Conservation (phyloP, 2,113 vertebrate species). For the Clarias gariepinus region DNA sequence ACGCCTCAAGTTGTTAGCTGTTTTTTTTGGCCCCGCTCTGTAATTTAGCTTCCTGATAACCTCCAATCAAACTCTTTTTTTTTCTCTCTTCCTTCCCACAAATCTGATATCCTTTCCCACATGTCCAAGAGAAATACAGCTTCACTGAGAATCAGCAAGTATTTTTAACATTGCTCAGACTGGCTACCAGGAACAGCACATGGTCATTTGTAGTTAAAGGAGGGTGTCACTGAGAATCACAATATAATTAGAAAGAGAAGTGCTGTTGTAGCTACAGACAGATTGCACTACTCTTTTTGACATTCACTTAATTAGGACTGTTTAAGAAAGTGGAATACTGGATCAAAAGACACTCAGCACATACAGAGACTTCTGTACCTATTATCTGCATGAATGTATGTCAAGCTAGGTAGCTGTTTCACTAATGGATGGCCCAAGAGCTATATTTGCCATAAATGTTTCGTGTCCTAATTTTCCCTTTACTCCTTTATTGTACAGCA, state of each 20-base stretch:
- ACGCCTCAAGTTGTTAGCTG: background rate
- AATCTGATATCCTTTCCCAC: background rate
- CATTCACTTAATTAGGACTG: background rate
- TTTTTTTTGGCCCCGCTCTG: slow-evolving; percentile 32
- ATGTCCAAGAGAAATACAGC: background rate
- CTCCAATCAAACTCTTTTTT: slow-evolving; percentile 44
- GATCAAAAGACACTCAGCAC: background rate
- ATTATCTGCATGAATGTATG: background rate
- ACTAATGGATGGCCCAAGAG: slow-evolving; percentile 23
- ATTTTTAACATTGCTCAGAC: background rate
- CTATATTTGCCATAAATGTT: slow-evolving; percentile 24
- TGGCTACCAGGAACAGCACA: background rate
- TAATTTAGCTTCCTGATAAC: slow-evolving; percentile 25
- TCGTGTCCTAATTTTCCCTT: slow-evolving; percentile 3
- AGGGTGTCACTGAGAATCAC: background rate
- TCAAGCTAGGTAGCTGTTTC: background rate
- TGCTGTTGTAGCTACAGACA: slow-evolving; percentile 58
- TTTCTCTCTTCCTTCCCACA: background rate
- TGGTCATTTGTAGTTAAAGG: background rate
- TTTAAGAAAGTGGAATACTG: background rate
- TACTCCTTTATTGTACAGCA: slow-evolving; percentile 21
- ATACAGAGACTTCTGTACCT: slow-evolving; percentile 5
- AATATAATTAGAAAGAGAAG: slow-evolving; percentile 64
- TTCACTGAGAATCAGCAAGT: background rate
- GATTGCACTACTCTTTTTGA: background rate